Evolutionary conservation across 2,113 vertebrate genomes (phyloP), one percentile per base, ranked within the genome.

Genomic region (Dicentrarchus labrax): DNA sequence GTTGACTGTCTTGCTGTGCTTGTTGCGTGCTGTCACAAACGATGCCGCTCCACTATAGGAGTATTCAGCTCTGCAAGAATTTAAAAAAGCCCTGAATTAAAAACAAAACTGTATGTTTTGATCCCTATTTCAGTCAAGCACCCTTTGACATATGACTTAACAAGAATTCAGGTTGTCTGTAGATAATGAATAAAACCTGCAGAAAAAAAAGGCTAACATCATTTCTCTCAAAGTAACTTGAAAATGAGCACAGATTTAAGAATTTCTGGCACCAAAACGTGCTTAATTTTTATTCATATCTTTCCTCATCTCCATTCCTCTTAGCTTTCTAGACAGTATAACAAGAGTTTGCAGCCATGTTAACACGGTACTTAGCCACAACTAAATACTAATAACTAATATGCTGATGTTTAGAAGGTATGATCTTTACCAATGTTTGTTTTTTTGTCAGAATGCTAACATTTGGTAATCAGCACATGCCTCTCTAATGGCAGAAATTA

Each of bases 11-110:
- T 85, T 94, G n/a, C 83, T 89, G 5, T 87, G 94, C 86, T 96
- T 96, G 76, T 94, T 92, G 77, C 85, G 94, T 47, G 95, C 85
- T 39, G 96, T 95, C 62, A 91, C 90, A 68, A 96, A 92, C 2
- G 97, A 96, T 0, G 95, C 88, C 30, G 95, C 90, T 66, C 96
- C 95, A 0, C 93, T 96, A 72, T 98, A 97, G 0, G 94, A 83
- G 54, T 96, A 97, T 1, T 90, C 94, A 64, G 89, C 83, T 76
- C 95, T 94, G 84, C 47, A 72, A 80, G 62, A 57, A 47, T 15
- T 67, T 2, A 77, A 36, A n/a, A 30, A 56, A 30, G 19, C 8
- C 8, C 1, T 10, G 21, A 30, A 30, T 30, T 30, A n/a, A 72
- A 38, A 45, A 13, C 8, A 21, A 48, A 24, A 10, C 2, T 21